phyloP scores from a whole-genome alignment of 1,140 invertebrate species.

The Epicauta chinensis region DNA sequence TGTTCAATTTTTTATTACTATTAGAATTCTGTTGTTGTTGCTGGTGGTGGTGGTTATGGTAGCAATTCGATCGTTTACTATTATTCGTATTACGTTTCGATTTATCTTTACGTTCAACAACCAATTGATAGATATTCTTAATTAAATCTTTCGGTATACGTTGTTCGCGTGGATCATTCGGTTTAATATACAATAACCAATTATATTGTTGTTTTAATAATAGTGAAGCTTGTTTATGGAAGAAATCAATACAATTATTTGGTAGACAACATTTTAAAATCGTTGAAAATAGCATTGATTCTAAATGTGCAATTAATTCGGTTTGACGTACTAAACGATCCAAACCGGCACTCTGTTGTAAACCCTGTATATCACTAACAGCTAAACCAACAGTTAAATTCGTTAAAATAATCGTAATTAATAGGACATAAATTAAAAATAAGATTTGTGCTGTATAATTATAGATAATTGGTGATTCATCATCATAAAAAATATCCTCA shows the following conservation, averaged over 20 bases:
- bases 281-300: constrained; percentile 73
- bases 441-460: constrained; percentile 68
- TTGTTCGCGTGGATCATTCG: constrained; percentile 73
- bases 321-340: constrained; percentile 74
- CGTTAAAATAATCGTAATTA: constrained; percentile 79
- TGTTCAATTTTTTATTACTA: constrained; percentile 40
- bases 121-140: constrained; percentile 62
- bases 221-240: constrained; percentile 62
- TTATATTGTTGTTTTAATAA: constrained; percentile 64
- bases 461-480: constrained; percentile 46
- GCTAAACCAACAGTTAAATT: constrained; percentile 80
- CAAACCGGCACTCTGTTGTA: constrained; percentile 72
- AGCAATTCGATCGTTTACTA: constrained; percentile 38
- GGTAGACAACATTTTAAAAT: constrained; percentile 62
- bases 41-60: too few relatives aligned
- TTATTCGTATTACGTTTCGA: constrained; percentile 29
- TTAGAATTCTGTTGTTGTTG: too few relatives aligned
- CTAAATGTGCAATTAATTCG: constrained; percentile 69
- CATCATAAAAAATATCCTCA: constrained; percentile 70
- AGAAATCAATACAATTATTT: constrained; percentile 52
- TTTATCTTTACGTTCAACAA: constrained; percentile 58
- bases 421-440: constrained; percentile 68
- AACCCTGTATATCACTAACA: constrained; percentile 76
- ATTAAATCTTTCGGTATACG: constrained; percentile 69
- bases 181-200: constrained; percentile 61